Conservation (phyloP, 2,113 vertebrate genomes). For the Gymnarchus niloticus region DNA sequence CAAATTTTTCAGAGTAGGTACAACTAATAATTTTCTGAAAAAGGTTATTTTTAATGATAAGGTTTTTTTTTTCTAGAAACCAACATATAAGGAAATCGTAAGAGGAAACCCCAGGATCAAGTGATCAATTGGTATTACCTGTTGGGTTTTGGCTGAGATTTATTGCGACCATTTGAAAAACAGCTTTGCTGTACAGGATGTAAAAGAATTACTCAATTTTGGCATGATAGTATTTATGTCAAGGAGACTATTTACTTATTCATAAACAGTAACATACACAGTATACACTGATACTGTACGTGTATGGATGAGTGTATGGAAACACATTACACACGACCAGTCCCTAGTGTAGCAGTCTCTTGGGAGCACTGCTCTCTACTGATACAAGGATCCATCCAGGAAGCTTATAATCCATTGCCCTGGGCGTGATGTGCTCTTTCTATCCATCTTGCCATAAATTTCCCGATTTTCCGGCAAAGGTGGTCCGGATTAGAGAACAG, state of each 20-base stretch:
- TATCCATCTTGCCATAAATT: constrained; percentile 33
- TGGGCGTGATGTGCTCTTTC: constrained; percentile 37
- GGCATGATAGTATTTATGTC: neutral
- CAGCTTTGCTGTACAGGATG: neutral
- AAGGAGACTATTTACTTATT: too few species aligned
- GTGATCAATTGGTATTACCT: neutral
- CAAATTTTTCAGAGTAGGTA: too few species aligned
- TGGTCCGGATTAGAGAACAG: constrained; percentile 79
- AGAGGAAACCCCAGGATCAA: neutral
- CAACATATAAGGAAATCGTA: constrained; percentile 1
- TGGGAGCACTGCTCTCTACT: neutral
- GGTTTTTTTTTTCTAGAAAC: neutral
- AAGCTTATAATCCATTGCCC: neutral
- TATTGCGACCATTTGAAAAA: neutral
- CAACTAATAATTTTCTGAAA: neutral
- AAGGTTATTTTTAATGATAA: neutral
- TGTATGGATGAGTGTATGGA: neutral
- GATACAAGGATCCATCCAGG: too few species aligned
- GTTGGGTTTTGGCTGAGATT: neutral
- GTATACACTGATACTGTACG: neutral
- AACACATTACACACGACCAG: neutral
- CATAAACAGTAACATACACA: neutral
- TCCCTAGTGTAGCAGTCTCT: neutral
- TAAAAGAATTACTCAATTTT: neutral
- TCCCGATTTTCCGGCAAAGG: constrained; percentile 42